These are phyloP conservation scores for Leptinotarsa lineolata DNA, from an alignment of 1,140 invertebrate species.

Conservation along the genomic window DNA sequence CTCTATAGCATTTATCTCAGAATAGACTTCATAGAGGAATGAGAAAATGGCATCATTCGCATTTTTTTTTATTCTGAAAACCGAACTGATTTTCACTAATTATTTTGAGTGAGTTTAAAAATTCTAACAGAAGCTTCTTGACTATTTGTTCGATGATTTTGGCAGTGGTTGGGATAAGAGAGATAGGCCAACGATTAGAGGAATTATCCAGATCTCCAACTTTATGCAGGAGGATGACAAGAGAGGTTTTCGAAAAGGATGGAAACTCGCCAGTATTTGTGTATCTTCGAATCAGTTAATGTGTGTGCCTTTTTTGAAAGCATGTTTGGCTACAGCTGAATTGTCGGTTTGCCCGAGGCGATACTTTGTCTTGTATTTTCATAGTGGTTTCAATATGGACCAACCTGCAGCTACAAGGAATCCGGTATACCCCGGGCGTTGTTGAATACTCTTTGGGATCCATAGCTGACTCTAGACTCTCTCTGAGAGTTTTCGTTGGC, in stretches of 20 bases:
- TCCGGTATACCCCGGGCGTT: no score
- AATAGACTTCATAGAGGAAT: slow-evolving; percentile 2
- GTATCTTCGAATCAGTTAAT: no score
- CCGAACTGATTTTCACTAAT: slow-evolving; percentile 16
- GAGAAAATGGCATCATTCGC: slow-evolving; percentile 10
- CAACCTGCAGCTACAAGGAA: no score
- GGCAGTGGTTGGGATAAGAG: slow-evolving; percentile 10
- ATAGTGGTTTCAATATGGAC: no score
- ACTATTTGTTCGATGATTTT: slow-evolving; percentile 1
- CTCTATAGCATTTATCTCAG: neutral
- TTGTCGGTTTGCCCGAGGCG: no score
- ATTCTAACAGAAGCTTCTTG: slow-evolving; percentile 7
- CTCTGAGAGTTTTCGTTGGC: no score
- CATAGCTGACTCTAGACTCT: no score
- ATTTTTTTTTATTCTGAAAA: slow-evolving; percentile 14
- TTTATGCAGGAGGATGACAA: slow-evolving; percentile 1
- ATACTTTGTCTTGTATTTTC: no score
- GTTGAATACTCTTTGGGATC: no score
- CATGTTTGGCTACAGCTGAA: no score
- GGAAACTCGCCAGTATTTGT: neutral
- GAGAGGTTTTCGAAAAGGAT: neutral
- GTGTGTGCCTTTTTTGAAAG: no score
- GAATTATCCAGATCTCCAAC: slow-evolving; percentile 1
- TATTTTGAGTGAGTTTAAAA: no score
- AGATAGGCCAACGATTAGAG: neutral